Evolutionary conservation across 2,113 vertebrate species (phyloP), one percentile per base, ranked within the genome.

Genomic region (Odocoileus hemionus): DNA sequence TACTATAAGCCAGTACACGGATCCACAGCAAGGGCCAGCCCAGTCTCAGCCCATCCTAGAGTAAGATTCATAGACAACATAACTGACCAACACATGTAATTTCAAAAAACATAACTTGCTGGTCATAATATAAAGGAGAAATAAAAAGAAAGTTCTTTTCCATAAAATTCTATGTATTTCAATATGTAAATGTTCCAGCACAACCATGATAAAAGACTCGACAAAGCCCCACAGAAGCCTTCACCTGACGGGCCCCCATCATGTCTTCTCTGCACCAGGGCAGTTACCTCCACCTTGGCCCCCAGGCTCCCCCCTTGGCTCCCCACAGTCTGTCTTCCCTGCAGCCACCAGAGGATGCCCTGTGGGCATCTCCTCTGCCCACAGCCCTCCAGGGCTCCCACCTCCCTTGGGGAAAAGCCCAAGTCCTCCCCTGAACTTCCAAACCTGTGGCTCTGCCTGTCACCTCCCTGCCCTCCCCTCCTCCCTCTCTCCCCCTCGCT

Each of bases 241-340:
- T 55, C 7, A 39, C 45, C 84, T 5, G 13, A 19, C 12, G 6
- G 33, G 25, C 26, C 30, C 30, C 1, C 23, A 11, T 54, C 17
- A 1, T 0, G 0, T 13, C 21, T 17, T 8, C 10, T 33, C 14
- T 1, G 57, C 19, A 45, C 70, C 45, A 64, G 26, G 5, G 14
- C 33, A 10, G 23, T 23, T n/a, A 2, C 7, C 54, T 64, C 25
- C 23, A 21, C 19, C 15, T 28, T 6, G 45, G 50, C 28, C 19
- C 26, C 13, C n/a, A 1, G 7, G 4, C 4, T 21, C 12, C 36
- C 0, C 2, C 5, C n/a, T 36, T 19, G 39, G 1, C 55, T 30
- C 80, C 19, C 47, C 58, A 23, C 23, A 6, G 14, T 14, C 79
- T 58, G 79, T 52, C 61, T 36, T 70, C 45, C 76, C 60, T 3